These are phyloP conservation scores for Drosophila mimica DNA, from an alignment of 2,888 invertebrate genomes.

Conservation along the genomic window DNA sequence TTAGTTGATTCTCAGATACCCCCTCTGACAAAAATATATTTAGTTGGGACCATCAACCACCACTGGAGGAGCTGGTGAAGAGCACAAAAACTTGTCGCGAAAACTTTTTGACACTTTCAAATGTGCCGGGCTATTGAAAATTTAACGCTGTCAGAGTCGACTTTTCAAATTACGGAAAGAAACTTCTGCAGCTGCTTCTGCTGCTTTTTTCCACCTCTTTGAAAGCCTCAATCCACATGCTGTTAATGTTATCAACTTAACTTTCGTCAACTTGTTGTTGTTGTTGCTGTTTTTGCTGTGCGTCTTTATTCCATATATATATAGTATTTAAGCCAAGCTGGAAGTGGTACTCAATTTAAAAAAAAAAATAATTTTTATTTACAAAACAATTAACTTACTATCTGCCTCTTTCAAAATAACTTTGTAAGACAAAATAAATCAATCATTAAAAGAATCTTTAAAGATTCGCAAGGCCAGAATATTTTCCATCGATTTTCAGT, in stretches of 20 bases:
- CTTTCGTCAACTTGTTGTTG: constrained; percentile 2
- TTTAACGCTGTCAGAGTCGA: constrained; percentile 64
- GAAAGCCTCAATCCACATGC: background rate
- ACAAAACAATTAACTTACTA: background rate
- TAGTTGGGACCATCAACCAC: constrained; percentile 17
- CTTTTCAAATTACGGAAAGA: constrained; percentile 55
- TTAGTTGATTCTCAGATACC: background rate
- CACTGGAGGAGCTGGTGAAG: constrained; percentile 22
- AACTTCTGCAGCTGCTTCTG: constrained; percentile 38
- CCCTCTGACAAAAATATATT: constrained; percentile 3
- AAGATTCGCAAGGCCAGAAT: background rate
- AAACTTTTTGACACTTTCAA: constrained; percentile 77
- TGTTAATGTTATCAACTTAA: constrained; percentile 26
- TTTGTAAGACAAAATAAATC: background rate
- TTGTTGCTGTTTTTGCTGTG: constrained; percentile 15
- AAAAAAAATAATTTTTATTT: background rate
- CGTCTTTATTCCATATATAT: background rate
- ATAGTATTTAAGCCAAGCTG: background rate
- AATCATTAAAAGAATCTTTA: background rate
- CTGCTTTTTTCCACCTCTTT: constrained; percentile 10
- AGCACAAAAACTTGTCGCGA: constrained; percentile 46
- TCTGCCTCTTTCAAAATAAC: background rate
- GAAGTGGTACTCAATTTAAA: background rate
- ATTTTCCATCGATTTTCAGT: background rate
- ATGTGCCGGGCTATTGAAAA: constrained; percentile 72